Percentiles rank a stretch among this genome's conserved stretches.
Evolutionary conservation across 2,888 invertebrate genomes (phyloP).

Genomic region (Cremastinae sp.): DNA sequence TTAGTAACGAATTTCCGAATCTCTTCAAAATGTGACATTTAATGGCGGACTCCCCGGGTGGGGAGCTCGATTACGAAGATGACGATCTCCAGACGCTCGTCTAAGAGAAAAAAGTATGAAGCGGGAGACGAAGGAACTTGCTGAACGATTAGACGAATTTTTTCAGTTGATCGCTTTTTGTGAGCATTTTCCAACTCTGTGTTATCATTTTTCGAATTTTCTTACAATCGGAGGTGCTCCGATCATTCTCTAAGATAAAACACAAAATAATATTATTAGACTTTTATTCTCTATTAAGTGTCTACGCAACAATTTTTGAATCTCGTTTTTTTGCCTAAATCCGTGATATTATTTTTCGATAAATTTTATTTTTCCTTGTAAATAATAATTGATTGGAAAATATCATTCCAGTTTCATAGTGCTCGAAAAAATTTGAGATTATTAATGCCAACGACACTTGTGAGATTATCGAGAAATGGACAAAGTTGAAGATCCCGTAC

Average conservation of each 20-base stretch:
- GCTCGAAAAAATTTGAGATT: slow-evolving; percentile 7
- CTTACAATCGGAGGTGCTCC: too few relatives aligned
- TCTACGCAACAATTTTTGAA: not conserved
- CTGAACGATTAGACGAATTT: too few relatives aligned
- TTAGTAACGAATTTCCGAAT: slow-evolving; percentile 92
- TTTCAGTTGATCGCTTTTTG: too few relatives aligned
- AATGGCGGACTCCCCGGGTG: slow-evolving; percentile 67
- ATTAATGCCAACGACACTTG: slow-evolving; percentile 20
- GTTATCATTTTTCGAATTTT: too few relatives aligned
- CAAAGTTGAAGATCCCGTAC: slow-evolving; percentile 34
- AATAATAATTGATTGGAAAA: slow-evolving; percentile 39
- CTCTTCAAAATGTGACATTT: slow-evolving; percentile 79
- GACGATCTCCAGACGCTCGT: slow-evolving; percentile 76
- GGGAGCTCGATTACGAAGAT: slow-evolving; percentile 69
- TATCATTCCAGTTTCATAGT: slow-evolving; percentile 36
- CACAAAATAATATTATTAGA: not conserved
- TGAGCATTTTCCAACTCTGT: too few relatives aligned
- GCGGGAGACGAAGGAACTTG: slow-evolving; percentile 13
- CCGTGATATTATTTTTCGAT: slow-evolving; percentile 24
- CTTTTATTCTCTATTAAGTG: not conserved
- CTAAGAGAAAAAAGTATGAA: slow-evolving; percentile 58
- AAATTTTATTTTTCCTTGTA: slow-evolving; percentile 35
- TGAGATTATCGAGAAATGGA: not conserved
- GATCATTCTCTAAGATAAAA: too few relatives aligned
- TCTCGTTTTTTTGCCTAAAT: not conserved